phyloP scores from a whole-genome alignment of 2,888 invertebrate genomes.

The Erebia epiphron region DNA sequence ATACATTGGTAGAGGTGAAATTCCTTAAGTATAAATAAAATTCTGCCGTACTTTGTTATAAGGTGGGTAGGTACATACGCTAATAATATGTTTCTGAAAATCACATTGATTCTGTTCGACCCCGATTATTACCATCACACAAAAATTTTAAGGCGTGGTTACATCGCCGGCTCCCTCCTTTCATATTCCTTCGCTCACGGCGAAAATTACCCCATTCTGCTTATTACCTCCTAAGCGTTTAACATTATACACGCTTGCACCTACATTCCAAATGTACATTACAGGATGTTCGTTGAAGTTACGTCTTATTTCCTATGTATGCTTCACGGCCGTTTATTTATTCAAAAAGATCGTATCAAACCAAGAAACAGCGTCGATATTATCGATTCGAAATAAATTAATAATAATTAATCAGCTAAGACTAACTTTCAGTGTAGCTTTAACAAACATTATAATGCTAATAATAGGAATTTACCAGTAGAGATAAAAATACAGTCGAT shows the following conservation, averaged over 20 bases:
- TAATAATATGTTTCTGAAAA: conserved; percentile 8
- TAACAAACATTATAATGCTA: neutral
- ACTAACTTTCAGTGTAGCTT: neutral
- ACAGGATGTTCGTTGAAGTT: conserved; percentile 14
- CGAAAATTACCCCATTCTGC: conserved; percentile 69
- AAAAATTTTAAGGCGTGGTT: conserved; percentile 71
- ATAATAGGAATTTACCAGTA: neutral
- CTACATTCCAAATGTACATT: conserved; percentile 18
- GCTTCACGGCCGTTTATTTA: conserved; percentile 3
- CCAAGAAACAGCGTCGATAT: neutral
- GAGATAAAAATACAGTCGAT: neutral
- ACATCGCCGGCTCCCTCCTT: conserved; percentile 58
- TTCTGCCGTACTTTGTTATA: neutral
- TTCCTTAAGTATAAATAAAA: neutral
- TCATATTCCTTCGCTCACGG: conserved; percentile 59
- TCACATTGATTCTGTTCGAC: conserved; percentile 15
- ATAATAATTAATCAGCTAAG: neutral
- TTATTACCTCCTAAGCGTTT: conserved; percentile 29
- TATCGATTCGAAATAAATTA: conserved; percentile 5
- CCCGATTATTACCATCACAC: conserved; percentile 32
- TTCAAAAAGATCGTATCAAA: conserved; percentile 9
- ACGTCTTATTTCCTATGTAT: conserved; percentile 16
- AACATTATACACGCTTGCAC: conserved; percentile 15
- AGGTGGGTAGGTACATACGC: neutral
- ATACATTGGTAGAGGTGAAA: neutral